Conservation (phyloP, 2,797 vertebrate species). For the Pseudomugil tenellus region DNA sequence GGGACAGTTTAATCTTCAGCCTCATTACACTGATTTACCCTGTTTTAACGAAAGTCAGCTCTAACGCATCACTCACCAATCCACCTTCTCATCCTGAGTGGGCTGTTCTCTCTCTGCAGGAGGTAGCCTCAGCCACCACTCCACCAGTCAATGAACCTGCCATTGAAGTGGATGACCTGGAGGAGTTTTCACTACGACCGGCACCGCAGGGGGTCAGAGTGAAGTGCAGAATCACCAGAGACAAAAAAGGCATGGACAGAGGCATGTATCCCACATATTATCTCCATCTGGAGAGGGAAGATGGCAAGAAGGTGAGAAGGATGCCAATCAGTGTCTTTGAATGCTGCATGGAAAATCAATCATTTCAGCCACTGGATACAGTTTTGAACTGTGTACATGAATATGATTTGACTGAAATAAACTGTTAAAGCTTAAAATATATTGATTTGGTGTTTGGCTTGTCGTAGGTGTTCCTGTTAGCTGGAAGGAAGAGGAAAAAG, state of each 20-base stretch:
- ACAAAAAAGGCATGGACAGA: conserved; percentile 99
- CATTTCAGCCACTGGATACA: background rate
- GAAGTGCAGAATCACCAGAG: conserved; percentile 97
- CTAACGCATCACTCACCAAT: conserved; percentile 32
- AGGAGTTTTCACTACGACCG: conserved; percentile 93
- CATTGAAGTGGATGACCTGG: conserved; percentile 91
- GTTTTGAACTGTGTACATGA: background rate
- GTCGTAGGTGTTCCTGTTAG: conserved; percentile 93
- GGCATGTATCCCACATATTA: conserved; percentile 99
- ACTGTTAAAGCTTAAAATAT: conserved; percentile 2
- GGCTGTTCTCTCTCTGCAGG: conserved; percentile 75
- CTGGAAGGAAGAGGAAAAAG: conserved; percentile 98
- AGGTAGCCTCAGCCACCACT: conserved; percentile 91
- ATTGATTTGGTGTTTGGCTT: conserved; percentile 28
- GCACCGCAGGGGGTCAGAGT: conserved; percentile 93
- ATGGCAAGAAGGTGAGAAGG: conserved; percentile 93
- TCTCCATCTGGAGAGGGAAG: conserved; percentile 96
- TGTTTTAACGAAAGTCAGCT: conserved; percentile 55
- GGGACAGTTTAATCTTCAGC: conserved; percentile 49
- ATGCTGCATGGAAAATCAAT: background rate
- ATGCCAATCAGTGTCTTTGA: background rate
- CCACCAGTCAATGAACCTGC: conserved; percentile 86
- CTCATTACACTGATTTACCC: conserved; percentile 64
- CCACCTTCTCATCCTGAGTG: conserved; percentile 26
- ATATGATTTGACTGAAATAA: background rate